Percentiles rank a stretch among this genome's conserved stretches.
phyloP scores from a whole-genome alignment of 2,888 invertebrate species.

The Dryomyza anilis region DNA sequence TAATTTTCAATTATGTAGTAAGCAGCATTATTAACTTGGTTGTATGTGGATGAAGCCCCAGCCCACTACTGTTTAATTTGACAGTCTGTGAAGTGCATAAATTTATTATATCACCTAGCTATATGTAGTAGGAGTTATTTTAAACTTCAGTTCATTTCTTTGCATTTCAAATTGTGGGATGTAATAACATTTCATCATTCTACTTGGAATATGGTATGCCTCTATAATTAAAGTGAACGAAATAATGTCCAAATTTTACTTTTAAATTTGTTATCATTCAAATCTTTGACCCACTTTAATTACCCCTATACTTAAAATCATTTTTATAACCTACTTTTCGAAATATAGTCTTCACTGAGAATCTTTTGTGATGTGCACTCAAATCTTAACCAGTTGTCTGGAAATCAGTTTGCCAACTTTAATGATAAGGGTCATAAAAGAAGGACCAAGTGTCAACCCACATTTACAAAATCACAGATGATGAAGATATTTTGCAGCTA shows the following conservation, averaged over 20 bases:
- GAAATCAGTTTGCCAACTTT: background rate
- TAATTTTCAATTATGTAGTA: too few species aligned
- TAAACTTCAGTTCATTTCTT: too few species aligned
- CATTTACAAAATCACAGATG: background rate
- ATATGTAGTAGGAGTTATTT: too few species aligned
- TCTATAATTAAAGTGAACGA: background rate
- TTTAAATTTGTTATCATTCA: background rate
- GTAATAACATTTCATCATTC: background rate
- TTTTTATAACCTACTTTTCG: background rate
- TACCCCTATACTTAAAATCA: background rate
- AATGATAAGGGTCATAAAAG: background rate
- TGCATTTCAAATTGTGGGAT: too few species aligned
- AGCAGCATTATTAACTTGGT: too few species aligned
- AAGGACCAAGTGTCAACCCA: background rate
- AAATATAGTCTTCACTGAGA: background rate
- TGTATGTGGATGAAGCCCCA: too few species aligned
- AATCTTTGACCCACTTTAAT: slow-evolving; percentile 2
- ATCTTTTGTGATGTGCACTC: too few species aligned
- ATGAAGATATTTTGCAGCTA: too few species aligned
- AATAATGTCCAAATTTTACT: background rate
- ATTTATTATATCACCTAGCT: too few species aligned
- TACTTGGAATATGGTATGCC: background rate
- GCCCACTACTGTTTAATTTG: too few species aligned
- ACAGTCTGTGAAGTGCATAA: too few species aligned
- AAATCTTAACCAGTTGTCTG: background rate